Evolutionary conservation across 2,797 vertebrate species (phyloP).

Genomic region (Ctenosaura bakeri): DNA sequence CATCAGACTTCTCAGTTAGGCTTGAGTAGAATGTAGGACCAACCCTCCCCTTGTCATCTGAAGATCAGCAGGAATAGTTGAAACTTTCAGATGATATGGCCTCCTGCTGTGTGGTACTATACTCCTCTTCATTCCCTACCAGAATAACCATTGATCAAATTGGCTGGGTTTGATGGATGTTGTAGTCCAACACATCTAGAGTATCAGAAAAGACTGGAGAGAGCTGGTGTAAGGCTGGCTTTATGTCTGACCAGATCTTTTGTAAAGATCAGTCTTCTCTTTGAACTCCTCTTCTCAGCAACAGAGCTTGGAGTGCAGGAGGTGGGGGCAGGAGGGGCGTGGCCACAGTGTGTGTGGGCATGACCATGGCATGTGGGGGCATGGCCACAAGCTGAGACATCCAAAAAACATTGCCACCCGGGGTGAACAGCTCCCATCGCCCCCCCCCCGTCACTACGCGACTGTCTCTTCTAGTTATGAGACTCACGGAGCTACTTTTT

Average conservation of each 20-base stretch:
- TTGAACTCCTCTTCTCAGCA: too few species aligned
- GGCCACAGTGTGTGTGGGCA: too few species aligned
- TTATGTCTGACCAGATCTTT: not conserved
- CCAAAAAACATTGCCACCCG: too few species aligned
- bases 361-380: too few species aligned
- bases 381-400: too few species aligned
- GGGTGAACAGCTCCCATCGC: too few species aligned
- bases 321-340: too few species aligned
- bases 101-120: too few species aligned
- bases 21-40: slow-evolving; percentile 9
- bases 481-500: not conserved
- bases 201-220: not conserved
- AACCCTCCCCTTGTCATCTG: not conserved
- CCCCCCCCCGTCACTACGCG: too few species aligned
- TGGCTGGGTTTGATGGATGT: too few species aligned
- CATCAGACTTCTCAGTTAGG: not conserved
- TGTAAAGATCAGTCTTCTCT: not conserved
- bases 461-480: not conserved
- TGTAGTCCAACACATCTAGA: not conserved
- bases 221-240: not conserved
- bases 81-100: not conserved
- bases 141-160: not conserved
- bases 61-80: not conserved
- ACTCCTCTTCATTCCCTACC: not conserved
- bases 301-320: too few species aligned